Percentiles rank a stretch among this genome's conserved stretches.
phyloP scores from a whole-genome alignment of 2,113 vertebrate species.

The Xenopus laevis region DNA sequence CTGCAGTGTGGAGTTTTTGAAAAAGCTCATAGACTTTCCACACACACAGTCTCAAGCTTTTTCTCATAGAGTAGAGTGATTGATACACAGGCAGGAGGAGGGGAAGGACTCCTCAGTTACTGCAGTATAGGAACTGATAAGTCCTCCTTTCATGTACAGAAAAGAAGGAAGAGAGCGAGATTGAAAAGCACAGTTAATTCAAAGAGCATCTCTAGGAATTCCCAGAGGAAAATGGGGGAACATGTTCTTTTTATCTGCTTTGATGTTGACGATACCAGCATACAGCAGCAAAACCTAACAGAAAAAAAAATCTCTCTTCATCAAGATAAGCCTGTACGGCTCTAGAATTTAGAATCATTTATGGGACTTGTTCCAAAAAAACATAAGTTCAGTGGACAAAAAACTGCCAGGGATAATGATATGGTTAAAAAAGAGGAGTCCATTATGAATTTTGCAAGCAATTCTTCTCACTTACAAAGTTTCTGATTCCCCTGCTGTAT shows the following conservation, averaged over 20 bases:
- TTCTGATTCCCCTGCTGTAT: too few relatives aligned
- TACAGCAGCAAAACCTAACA: constrained; percentile 4
- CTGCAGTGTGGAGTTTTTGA: constrained; percentile 1
- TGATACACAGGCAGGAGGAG: constrained; percentile 31
- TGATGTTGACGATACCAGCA: constrained; percentile 29
- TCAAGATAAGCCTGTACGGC: constrained; percentile 9
- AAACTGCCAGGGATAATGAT: background rate
- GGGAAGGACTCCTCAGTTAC: constrained; percentile 26
- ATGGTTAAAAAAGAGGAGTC: too few relatives aligned
- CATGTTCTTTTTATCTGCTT: constrained; percentile 37
- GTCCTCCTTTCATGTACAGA: constrained; percentile 31
- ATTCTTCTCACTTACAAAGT: too few relatives aligned
- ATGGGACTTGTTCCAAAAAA: background rate
- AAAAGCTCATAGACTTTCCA: constrained; percentile 9
- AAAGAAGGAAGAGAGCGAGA: background rate
- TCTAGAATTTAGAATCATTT: constrained; percentile 21
- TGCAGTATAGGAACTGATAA: constrained; percentile 12
- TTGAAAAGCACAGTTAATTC: constrained; percentile 34
- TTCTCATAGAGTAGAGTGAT: constrained; percentile 9
- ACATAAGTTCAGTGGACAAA: background rate
- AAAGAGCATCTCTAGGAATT: constrained; percentile 33
- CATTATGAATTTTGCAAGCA: too few relatives aligned
- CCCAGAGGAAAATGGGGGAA: constrained; percentile 33
- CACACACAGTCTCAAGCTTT: background rate
- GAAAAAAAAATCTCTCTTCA: constrained; percentile 27